phyloP scores from a whole-genome alignment of 2,797 vertebrate species.

The Echeneis naucrates region DNA sequence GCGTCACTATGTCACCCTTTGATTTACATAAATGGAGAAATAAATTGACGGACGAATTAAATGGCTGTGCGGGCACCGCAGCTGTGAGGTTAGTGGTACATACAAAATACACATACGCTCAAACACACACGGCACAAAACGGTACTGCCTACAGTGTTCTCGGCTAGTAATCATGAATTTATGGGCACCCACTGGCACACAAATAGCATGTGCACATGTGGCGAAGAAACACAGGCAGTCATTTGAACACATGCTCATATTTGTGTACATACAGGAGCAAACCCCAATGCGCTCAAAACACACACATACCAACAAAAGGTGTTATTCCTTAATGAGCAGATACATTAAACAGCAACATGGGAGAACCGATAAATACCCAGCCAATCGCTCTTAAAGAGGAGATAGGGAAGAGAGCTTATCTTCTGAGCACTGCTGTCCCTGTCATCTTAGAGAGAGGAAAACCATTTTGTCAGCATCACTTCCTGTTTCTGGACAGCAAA shows the following conservation, averaged over 20 bases:
- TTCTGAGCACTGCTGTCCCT: slow-evolving; percentile 55
- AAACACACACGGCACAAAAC: slow-evolving; percentile 14
- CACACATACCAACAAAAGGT: slow-evolving; percentile 34
- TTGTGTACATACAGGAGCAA: slow-evolving; percentile 5
- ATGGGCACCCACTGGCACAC: slow-evolving; percentile 31
- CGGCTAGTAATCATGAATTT: slow-evolving; percentile 48
- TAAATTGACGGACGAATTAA: slow-evolving; percentile 50
- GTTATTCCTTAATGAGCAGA: slow-evolving; percentile 70
- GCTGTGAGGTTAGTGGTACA: slow-evolving; percentile 35
- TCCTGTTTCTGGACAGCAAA: slow-evolving; percentile 54
- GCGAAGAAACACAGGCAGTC: slow-evolving; percentile 26
- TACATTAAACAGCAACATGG: slow-evolving; percentile 68
- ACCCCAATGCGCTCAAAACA: slow-evolving; percentile 1
- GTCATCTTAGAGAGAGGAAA: slow-evolving; percentile 57
- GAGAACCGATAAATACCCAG: slow-evolving; percentile 68
- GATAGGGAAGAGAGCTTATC: slow-evolving; percentile 60
- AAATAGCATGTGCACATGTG: slow-evolving; percentile 36
- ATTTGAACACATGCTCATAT: slow-evolving; percentile 3
- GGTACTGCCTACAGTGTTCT: slow-evolving; percentile 35
- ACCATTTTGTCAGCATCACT: slow-evolving; percentile 55
- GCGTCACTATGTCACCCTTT: slow-evolving; percentile 44
- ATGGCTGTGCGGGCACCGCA: slow-evolving; percentile 42
- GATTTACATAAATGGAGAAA: slow-evolving; percentile 56
- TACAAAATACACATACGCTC: slow-evolving; percentile 23
- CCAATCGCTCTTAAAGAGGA: slow-evolving; percentile 57